A percentile compares a stretch with the other conserved stretches of the same genome.
phyloP scores from a whole-genome alignment of 2,888 invertebrate species.

The Scaeva pyrastri region DNA sequence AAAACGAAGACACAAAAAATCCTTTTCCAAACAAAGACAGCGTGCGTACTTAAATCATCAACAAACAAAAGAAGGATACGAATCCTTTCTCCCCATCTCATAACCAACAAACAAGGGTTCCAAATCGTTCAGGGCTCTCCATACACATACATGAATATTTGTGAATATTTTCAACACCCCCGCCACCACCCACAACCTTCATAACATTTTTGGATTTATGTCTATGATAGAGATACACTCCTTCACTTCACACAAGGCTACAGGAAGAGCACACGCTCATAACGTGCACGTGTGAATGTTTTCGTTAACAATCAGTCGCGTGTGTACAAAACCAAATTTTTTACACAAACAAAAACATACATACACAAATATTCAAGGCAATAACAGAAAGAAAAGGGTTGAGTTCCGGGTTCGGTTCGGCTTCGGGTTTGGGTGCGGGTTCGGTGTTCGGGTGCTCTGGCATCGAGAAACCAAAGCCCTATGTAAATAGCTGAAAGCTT shows the following conservation, averaged over 20 bases:
- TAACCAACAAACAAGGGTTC: constrained; percentile 1
- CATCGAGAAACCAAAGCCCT: constrained; percentile 25
- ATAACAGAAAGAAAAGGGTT: neutral
- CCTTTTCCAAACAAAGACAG: constrained; percentile 62
- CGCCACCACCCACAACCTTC: constrained; percentile 1
- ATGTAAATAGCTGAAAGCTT: constrained; percentile 64
- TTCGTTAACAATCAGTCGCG: constrained; percentile 71
- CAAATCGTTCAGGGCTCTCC: constrained; percentile 6
- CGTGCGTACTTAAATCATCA: constrained; percentile 68
- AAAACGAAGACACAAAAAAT: constrained; percentile 49
- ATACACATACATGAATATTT: constrained; percentile 66
- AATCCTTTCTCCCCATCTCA: constrained; percentile 19
- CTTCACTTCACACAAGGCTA: neutral
- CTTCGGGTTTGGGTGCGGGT: no score
- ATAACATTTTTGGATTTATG: constrained; percentile 19
- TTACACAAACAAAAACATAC: constrained; percentile 62
- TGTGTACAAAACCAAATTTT: constrained; percentile 72
- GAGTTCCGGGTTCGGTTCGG: no score
- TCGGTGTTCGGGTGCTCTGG: neutral
- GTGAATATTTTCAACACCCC: constrained; percentile 69
- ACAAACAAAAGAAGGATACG: constrained; percentile 62
- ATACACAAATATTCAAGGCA: constrained; percentile 1
- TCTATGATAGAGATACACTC: constrained; percentile 27
- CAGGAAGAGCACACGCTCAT: constrained; percentile 38
- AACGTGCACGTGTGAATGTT: constrained; percentile 72